phyloP scores from a whole-genome alignment of 2,113 vertebrate genomes.

The Montifringilla adamsi region DNA sequence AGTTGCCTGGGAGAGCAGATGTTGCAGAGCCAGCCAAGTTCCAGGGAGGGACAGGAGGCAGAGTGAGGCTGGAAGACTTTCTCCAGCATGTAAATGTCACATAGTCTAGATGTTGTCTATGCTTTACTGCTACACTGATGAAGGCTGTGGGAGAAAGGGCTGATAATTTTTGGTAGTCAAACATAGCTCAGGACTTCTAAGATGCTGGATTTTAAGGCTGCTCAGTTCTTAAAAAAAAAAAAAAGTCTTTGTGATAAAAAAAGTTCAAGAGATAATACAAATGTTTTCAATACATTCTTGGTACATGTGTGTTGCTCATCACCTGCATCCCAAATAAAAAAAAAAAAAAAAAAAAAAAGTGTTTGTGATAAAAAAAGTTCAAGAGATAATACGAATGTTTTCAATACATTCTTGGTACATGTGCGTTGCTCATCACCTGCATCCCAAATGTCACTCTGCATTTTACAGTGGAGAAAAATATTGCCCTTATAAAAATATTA shows the following conservation, averaged over 20 bases:
- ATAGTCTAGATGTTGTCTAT: background rate
- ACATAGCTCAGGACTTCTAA: background rate
- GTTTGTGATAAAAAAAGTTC: background rate
- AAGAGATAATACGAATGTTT: background rate
- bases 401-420: rapidly evolving
- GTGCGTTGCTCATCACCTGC: background rate
- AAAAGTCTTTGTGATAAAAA: background rate
- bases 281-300: background rate
- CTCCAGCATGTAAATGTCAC: background rate
- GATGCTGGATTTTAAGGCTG: background rate
- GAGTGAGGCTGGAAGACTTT: background rate
- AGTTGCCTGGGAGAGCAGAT: background rate
- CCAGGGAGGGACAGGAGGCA: background rate
- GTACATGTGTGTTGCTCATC: background rate
- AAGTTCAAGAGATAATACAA: background rate
- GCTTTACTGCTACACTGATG: background rate
- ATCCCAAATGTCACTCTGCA: background rate
- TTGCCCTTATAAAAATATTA: background rate
- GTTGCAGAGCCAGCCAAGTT: background rate
- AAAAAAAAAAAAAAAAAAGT: background rate
- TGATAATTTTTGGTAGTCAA: background rate
- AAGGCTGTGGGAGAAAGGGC: background rate
- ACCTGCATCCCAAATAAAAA: background rate
- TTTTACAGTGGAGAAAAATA: background rate
- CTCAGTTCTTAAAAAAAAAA: background rate